Evolutionary conservation across 1,140 invertebrate species (phyloP).

Genomic region (Archivesica marissinica): DNA sequence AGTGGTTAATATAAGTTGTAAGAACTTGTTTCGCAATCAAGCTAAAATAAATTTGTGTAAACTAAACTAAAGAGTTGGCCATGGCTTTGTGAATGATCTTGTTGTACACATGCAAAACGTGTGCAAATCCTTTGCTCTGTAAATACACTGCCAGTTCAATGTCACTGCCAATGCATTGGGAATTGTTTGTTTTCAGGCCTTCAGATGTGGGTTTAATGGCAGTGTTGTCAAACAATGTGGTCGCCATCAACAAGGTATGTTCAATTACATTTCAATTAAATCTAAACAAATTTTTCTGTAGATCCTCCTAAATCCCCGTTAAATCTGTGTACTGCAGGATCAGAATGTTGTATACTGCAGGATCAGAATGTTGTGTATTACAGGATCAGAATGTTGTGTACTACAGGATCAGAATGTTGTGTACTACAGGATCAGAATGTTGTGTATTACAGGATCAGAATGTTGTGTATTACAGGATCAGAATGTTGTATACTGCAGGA

Average conservation of each 20-base stretch:
- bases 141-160: no score
- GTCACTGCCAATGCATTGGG: not conserved
- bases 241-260: slow-evolving; percentile 90
- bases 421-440: slow-evolving; percentile 90
- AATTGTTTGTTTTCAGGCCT: slow-evolving; percentile 79
- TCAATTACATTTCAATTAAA: not conserved
- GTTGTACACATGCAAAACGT: no score
- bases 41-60: no score
- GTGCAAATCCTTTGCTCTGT: no score
- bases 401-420: slow-evolving; percentile 97
- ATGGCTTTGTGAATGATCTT: no score
- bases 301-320: no score
- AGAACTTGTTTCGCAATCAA: no score
- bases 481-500: slow-evolving; percentile 94
- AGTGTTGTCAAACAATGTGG: slow-evolving; percentile 96
- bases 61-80: no score
- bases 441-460: slow-evolving; percentile 91
- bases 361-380: slow-evolving; percentile 90
- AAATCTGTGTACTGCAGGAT: slow-evolving; percentile 87
- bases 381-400: slow-evolving; percentile 98
- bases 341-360: slow-evolving; percentile 99
- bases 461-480: slow-evolving; percentile 98
- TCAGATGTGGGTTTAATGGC: slow-evolving; percentile 92
- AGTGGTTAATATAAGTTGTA: no score
- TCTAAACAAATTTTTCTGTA: not conserved